Evolutionary conservation across 2,113 vertebrate species (phyloP).

Genomic region (Daboia siamensis): DNA sequence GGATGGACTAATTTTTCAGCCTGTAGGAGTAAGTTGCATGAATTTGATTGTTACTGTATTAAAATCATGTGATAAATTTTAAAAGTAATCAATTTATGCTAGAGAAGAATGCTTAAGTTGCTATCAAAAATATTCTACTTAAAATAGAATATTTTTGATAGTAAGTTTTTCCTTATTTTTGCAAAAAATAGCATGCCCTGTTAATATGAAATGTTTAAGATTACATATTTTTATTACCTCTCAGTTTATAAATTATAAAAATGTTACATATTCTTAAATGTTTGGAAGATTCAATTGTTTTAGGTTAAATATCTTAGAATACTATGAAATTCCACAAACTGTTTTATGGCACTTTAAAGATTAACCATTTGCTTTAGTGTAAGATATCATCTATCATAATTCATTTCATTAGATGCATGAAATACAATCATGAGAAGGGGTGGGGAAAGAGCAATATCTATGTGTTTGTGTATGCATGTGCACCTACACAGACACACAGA

Average conservation of each 20-base stretch:
- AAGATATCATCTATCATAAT: neutral
- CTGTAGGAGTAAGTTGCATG: slow-evolving; percentile 85
- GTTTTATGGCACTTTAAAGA: neutral
- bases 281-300: neutral
- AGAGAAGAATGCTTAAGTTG: neutral
- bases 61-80: neutral
- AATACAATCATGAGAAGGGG: neutral
- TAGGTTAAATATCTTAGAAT: neutral
- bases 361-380: neutral
- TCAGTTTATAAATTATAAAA: neutral
- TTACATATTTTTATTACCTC: neutral
- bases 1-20: slow-evolving; percentile 97
- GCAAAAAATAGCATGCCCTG: neutral
- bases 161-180: neutral
- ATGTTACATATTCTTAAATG: slow-evolving; percentile 1
- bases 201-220: neutral
- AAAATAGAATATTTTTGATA: neutral
- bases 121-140: neutral
- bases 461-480: neutral
- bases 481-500: neutral
- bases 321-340: neutral
- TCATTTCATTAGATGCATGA: neutral
- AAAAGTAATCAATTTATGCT: neutral
- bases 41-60: slow-evolving; percentile 12
- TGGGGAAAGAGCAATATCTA: neutral